Base-by-base conservation (phyloP, 2,113 vertebrate species). In the Hyperoodon ampullatus region DNA sequence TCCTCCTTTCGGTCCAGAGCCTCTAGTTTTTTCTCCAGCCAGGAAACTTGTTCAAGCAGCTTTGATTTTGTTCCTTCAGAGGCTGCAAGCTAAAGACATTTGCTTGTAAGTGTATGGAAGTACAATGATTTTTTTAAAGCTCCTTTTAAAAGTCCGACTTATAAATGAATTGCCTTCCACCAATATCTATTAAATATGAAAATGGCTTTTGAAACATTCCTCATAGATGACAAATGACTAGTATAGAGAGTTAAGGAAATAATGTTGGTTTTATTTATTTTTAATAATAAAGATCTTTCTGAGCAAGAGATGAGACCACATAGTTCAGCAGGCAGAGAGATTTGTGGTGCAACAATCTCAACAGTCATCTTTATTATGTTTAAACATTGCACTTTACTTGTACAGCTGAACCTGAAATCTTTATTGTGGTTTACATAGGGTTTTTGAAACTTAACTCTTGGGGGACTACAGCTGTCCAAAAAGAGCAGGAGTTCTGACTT, bases 51-150 rank as follows among this genome's bases (percentile, higher is more conserved):
- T 18, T 97, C 30, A 39, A 94, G 85, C 44, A 97, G 60, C 44
- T 94, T 89, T 68, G 39, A 75, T 71, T 94, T 95, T 66, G 86
- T 80, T 83, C 39, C 92, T 95, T 98, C 95, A 10, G 95, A 93
- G 7, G 42, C 97, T 96, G 86, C 47, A 98, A 98, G 96, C 98
- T 98, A 50, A 97, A 96, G 39, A 96, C n/a, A 95, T 16, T 68
- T 94, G 90, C 24, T 82, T 26, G 18, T 97, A 88, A 96, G 70
- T 23, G 5, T 11, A 65, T 24, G 1, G 30, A 81, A 82, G 15
- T 44, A 61, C 19, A 74, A 44, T 72, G 65, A 28, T 74, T 53
- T 72, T 26, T 55, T n/a, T 35, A 88, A 84, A 87, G 2, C 19
- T 86, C 16, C 28, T 82, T 94, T 80, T 47, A 93, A 87, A 93